phyloP scores from a whole-genome alignment of 2,113 vertebrate genomes.

The Saimiri boliviensis region DNA sequence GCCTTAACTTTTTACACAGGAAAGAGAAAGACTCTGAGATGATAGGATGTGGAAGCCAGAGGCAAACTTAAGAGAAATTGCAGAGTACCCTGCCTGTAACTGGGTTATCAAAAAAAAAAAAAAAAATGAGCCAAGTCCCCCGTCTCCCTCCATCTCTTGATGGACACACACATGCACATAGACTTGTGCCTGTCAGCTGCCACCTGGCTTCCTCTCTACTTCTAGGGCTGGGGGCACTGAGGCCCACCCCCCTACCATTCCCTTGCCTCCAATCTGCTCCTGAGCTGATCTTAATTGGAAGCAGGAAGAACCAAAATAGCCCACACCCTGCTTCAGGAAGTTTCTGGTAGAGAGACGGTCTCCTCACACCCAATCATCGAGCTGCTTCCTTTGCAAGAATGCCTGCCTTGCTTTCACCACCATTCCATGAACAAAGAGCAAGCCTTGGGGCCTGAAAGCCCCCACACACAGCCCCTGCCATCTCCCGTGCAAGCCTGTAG shows the following conservation, averaged over 20 bases:
- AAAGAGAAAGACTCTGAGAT: not conserved
- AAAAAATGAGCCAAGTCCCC: not conserved
- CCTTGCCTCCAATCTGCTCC: not conserved
- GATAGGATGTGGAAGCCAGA: conserved; percentile 1
- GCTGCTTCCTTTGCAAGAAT: not conserved
- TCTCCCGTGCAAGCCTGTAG: not conserved
- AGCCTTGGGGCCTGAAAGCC: not conserved
- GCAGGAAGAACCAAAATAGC: not conserved
- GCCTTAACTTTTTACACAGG: conserved; percentile 63
- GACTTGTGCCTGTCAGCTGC: not conserved
- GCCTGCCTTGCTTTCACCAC: not conserved
- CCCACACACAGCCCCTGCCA: not conserved
- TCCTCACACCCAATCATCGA: not conserved
- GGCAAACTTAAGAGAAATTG: not conserved
- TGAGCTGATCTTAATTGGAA: not conserved
- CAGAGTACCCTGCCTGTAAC: not conserved
- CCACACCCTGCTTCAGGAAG: not conserved
- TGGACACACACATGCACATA: not conserved
- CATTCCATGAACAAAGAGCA: not conserved
- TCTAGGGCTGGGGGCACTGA: not conserved
- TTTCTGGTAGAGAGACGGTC: not conserved
- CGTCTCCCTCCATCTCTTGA: not conserved
- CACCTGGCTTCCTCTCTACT: not conserved
- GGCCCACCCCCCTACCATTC: not conserved
- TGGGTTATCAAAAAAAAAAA: not conserved